These are phyloP conservation scores for Apodemia hepburni DNA, from an alignment of 2,888 invertebrate genomes.

Conservation along the genomic window DNA sequence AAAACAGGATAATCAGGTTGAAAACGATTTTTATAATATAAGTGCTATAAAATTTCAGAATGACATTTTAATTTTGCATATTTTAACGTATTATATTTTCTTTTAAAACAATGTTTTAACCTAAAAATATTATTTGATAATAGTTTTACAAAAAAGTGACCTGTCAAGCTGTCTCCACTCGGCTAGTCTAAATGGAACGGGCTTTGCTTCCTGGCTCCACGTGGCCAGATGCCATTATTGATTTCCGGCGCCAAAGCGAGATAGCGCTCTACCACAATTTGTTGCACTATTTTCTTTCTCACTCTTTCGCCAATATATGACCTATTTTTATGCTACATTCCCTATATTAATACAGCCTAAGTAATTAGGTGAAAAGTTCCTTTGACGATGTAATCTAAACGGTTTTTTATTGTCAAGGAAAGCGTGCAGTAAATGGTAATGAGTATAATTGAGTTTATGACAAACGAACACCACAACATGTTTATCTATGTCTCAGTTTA, in stretches of 20 bases:
- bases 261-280: slow-evolving; percentile 69
- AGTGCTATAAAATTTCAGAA: too few relatives aligned
- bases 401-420: slow-evolving; percentile 36
- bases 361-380: slow-evolving; percentile 75
- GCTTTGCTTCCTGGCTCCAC: slow-evolving; percentile 68
- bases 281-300: slow-evolving; percentile 76
- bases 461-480: background rate
- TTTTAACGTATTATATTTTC: background rate
- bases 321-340: slow-evolving; percentile 78
- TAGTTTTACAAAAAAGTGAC: slow-evolving; percentile 35
- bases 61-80: background rate
- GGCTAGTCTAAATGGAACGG: slow-evolving; percentile 66
- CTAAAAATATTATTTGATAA: slow-evolving; percentile 42
- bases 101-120: background rate
- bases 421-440: slow-evolving; percentile 16
- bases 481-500: background rate
- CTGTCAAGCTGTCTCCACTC: slow-evolving; percentile 48
- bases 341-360: slow-evolving; percentile 76
- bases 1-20: too few relatives aligned
- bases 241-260: slow-evolving; percentile 74
- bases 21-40: too few relatives aligned
- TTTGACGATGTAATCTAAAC: slow-evolving; percentile 50
- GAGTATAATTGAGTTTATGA: background rate
- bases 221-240: slow-evolving; percentile 77
- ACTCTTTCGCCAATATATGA: slow-evolving; percentile 75